phyloP scores from a whole-genome alignment of 2,113 vertebrate species.

The Phrynosoma blainvillii region DNA sequence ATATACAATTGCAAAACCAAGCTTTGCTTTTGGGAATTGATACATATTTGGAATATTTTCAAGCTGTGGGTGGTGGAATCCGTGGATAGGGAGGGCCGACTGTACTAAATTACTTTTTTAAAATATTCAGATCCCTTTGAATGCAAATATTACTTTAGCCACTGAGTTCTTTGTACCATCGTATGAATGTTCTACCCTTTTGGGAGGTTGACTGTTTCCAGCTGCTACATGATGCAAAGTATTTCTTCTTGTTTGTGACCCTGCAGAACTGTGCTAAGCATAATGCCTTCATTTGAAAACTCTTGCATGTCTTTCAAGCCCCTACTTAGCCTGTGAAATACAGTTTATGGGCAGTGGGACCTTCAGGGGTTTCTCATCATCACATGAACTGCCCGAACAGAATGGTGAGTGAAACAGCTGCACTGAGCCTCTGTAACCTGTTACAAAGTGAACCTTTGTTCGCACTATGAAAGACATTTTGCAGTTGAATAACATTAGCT shows the following conservation, averaged over 20 bases:
- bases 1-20: too few relatives aligned
- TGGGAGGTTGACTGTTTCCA: neutral
- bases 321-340: conserved; percentile 8
- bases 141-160: neutral
- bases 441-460: conserved; percentile 46
- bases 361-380: conserved; percentile 29
- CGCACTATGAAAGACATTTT: conserved; percentile 13
- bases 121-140: neutral
- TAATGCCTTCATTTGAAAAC: conserved; percentile 9
- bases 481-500: neutral
- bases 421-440: conserved; percentile 7
- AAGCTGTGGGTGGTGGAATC: too few relatives aligned
- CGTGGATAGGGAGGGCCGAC: too few relatives aligned
- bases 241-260: neutral
- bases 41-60: too few relatives aligned
- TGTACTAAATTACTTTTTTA: neutral
- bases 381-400: neutral
- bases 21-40: too few relatives aligned
- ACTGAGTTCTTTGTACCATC: neutral
- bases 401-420: neutral
- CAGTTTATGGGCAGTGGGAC: conserved; percentile 19
- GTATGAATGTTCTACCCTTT: neutral
- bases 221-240: neutral
- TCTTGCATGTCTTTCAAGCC: neutral
- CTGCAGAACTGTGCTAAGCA: neutral